Conservation (phyloP, 2,113 vertebrate species). For the Seriola aureovittata region DNA sequence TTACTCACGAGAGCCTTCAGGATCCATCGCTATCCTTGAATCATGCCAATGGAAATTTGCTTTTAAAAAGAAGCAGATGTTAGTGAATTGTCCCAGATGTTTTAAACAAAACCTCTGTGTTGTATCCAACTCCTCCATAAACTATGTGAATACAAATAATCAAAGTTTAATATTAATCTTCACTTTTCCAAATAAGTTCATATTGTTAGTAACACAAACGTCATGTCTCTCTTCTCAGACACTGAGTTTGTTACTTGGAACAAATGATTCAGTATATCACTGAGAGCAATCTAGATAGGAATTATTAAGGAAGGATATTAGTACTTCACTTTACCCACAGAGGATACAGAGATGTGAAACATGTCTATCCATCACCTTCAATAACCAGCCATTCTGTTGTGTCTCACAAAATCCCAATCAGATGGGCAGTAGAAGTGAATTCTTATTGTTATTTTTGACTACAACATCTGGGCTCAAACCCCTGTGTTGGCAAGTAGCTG, state of each 20-base stretch:
- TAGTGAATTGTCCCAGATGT: slow-evolving; percentile 6
- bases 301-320: not conserved
- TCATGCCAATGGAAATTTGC: slow-evolving; percentile 59
- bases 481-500: not conserved
- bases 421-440: not conserved
- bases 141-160: not conserved
- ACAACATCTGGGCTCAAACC: not conserved
- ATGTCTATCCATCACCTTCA: not conserved
- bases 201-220: not conserved
- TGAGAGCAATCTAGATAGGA: not conserved
- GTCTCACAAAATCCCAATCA: not conserved
- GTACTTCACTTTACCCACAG: not conserved
- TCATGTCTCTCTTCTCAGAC: not conserved
- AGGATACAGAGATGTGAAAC: not conserved
- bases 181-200: not conserved
- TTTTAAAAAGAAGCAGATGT: slow-evolving; percentile 54
- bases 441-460: not conserved
- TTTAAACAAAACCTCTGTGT: slow-evolving; percentile 11
- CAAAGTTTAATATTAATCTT: not conserved
- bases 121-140: not conserved
- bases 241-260: not conserved
- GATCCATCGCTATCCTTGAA: slow-evolving; percentile 72
- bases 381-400: not conserved
- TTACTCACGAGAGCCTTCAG: slow-evolving; percentile 75
- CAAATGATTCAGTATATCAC: not conserved